Percentiles rank a stretch among this genome's conserved stretches.
Evolutionary conservation across 2,113 vertebrate species (phyloP).

Genomic region (Pyxicephalus adspersus): DNA sequence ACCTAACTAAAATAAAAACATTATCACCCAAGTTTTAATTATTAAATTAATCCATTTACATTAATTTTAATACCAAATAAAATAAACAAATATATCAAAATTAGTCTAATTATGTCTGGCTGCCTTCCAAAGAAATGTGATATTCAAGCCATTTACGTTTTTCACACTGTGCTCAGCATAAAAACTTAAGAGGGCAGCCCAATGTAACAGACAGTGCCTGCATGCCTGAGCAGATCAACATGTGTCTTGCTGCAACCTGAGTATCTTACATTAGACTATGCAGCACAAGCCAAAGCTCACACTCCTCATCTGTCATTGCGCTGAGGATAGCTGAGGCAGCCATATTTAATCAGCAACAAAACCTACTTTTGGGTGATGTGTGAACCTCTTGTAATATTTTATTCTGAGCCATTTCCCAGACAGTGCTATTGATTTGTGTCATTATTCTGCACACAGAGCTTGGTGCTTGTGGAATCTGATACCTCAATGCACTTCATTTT

Average conservation of each 20-base stretch:
- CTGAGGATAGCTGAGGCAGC: conserved; percentile 63
- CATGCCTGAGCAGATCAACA: neutral
- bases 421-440: conserved; percentile 63
- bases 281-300: conserved; percentile 59
- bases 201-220: conserved; percentile 60
- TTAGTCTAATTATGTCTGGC: conserved; percentile 14
- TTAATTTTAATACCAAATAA: no score
- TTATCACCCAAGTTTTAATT: no score
- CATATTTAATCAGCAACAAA: conserved; percentile 65
- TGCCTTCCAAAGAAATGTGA: neutral
- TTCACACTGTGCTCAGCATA: conserved; percentile 54
- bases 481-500: conserved; percentile 30
- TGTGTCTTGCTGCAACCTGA: conserved; percentile 59
- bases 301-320: conserved; percentile 59
- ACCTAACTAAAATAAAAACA: no score
- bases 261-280: conserved; percentile 59
- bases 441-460: conserved; percentile 57
- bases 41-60: no score
- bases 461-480: conserved; percentile 56
- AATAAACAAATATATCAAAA: no score
- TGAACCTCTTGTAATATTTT: conserved; percentile 63
- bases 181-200: conserved; percentile 73
- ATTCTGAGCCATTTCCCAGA: conserved; percentile 66
- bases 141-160: neutral
- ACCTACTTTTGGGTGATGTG: conserved; percentile 61